Percentiles rank a stretch among this genome's conserved stretches.
phyloP scores from a whole-genome alignment of 2,797 vertebrate genomes.

The Sebastes trivittatus region DNA sequence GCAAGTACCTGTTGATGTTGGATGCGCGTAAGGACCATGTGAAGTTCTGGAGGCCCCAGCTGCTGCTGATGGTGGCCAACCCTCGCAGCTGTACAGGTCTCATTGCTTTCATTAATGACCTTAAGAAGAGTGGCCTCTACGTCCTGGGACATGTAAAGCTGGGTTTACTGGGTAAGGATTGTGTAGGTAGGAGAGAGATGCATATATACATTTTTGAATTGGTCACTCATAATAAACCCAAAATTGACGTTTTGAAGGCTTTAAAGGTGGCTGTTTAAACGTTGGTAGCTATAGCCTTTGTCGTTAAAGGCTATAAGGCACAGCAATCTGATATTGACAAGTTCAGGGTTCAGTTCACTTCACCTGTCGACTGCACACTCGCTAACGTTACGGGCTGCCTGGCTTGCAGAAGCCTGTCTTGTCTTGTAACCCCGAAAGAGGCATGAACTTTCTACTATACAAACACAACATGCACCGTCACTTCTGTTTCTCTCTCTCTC shows the following conservation, averaged over 20 bases:
- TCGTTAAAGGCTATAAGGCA: background rate
- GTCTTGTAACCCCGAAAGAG: no score
- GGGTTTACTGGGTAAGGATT: conserved; percentile 79
- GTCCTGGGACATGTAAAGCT: conserved; percentile 84
- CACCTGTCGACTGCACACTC: no score
- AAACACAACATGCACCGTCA: no score
- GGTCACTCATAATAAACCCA: background rate
- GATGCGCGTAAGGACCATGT: conserved; percentile 86
- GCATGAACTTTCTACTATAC: no score
- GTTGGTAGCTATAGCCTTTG: background rate
- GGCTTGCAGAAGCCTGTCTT: no score
- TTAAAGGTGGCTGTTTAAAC: background rate
- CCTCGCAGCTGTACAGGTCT: conserved; percentile 76
- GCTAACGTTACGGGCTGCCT: no score
- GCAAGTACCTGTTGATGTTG: conserved; percentile 84
- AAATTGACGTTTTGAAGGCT: background rate
- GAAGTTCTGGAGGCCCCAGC: conserved; percentile 86
- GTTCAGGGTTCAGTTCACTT: no score
- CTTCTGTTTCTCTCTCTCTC: no score
- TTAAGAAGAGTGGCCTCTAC: conserved; percentile 86
- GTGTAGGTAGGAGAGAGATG: background rate
- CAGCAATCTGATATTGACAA: background rate
- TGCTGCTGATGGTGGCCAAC: conserved; percentile 84
- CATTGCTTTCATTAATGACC: conserved; percentile 83
- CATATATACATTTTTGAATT: background rate